Evolutionary conservation across 2,888 invertebrate genomes (phyloP), one percentile per base, ranked within the genome.

Genomic region (Agrotis clavis): DNA sequence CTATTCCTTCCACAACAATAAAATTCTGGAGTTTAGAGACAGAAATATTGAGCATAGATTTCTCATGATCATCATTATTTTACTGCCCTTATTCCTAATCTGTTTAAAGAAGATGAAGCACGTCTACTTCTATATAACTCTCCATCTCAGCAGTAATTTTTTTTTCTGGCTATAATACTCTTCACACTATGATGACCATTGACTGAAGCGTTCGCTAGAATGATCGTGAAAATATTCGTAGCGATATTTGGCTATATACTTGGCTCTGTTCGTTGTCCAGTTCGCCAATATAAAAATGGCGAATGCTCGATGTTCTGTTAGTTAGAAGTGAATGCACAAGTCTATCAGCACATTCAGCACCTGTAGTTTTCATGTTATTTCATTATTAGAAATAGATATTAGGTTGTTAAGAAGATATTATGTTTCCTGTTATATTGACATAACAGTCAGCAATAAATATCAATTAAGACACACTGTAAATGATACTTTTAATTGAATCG

Each of bases 391-490:
- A 47, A 47, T 5, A 57, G 0, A n/a, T 57, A 18, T 57, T 35
- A 6, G 35, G 3, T 35, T 0, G 57, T 2, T 5, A n/a, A 56
- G 6, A 30, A 30, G 30, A 5, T 18, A 14, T 56, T 18, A 14
- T 56, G 3, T 71, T 47, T 74, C 5, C 25, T 41, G 13, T 25
- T 6, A 41, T 74, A 19, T 53, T 53, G 66, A 66, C 66, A 53
- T 35, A 16, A 54, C 77, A 69, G 50, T 41, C 6, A 59, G 25
- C 35, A 47, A 77, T 74, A 59, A 77, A 77, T 73, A 47, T 53
- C n/a, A 47, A 57, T 68, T 76, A 48, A 48, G 30, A 41, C 41
- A 56, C 11, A 45, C 11, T 59, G 41, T 74, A 30, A 62, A 57
- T 48, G 57, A 75, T 30, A 57, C 25, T 41, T 59, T 75, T 63